phyloP scores from a whole-genome alignment of 1,140 invertebrate genomes.

The Cydia splendana region DNA sequence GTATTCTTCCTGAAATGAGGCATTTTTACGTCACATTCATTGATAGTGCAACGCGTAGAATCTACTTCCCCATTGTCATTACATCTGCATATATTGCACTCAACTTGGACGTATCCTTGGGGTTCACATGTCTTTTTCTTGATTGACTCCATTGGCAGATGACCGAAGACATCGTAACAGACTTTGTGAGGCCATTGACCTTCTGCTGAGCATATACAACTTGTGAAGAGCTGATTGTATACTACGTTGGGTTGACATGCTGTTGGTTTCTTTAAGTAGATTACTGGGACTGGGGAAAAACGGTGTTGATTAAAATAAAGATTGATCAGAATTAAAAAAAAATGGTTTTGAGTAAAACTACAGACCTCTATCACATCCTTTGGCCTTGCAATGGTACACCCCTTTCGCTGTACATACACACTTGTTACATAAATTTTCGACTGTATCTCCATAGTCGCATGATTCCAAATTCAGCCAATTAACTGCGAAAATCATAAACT shows the following conservation, averaged over 20 bases:
- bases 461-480: conserved; percentile 6
- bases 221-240: conserved; percentile 44
- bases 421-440: conserved; percentile 40
- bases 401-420: conserved; percentile 38
- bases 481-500: not conserved
- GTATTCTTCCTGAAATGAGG: conserved; percentile 32
- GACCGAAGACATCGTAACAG: conserved; percentile 39
- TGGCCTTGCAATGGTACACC: conserved; percentile 38
- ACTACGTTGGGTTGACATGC: conserved; percentile 46
- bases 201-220: conserved; percentile 51
- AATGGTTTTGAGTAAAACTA: no score
- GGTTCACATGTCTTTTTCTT: conserved; percentile 44
- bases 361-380: conserved; percentile 10
- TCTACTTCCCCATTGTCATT: conserved; percentile 46
- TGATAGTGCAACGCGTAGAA: conserved; percentile 55
- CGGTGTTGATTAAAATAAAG: not conserved
- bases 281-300: not conserved
- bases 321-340: not conserved
- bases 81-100: conserved; percentile 64
- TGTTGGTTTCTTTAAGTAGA: not conserved
- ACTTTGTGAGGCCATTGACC: conserved; percentile 53
- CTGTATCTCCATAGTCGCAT: conserved; percentile 37
- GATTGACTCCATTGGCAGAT: not conserved
- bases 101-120: conserved; percentile 45
- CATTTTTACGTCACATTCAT: conserved; percentile 42